phyloP scores from a whole-genome alignment of 2,113 vertebrate genomes.

The human region GRCh38 chr12:30875501-30876000 shows the following conservation, averaged over 20 bases:
- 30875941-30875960: background rate
- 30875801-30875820: background rate
- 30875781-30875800: background rate
- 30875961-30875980: fast-evolving
- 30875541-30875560: background rate
- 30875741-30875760: background rate
- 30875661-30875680: background rate
- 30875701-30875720: fast-evolving
- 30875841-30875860: background rate
- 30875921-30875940: background rate
- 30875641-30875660: no score
- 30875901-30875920: background rate
- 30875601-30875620: background rate
- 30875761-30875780: background rate
- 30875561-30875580: background rate
- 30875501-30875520: background rate
- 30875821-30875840: background rate
- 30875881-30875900: background rate
- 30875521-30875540: background rate
- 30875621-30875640: background rate
- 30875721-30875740: background rate
- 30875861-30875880: background rate
- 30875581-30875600: background rate
- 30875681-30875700: fast-evolving
- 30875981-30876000: background rate